These are phyloP conservation scores for Panthera tigris DNA, from an alignment of 2,113 vertebrate genomes.

Conservation along the genomic window DNA sequence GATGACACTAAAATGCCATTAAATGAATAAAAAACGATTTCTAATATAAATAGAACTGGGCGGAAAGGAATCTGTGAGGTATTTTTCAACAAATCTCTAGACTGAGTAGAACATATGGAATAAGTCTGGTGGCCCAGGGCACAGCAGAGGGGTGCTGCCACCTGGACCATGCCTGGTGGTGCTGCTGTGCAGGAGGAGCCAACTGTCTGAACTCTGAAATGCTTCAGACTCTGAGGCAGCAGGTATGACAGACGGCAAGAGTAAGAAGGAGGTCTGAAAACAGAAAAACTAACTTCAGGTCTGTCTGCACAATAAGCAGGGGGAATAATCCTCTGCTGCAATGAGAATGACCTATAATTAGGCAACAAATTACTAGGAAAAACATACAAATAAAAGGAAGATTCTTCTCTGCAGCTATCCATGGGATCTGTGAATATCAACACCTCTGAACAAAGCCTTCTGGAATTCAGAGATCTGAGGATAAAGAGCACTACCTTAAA, in stretches of 20 bases:
- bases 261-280: neutral
- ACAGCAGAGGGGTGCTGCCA: neutral
- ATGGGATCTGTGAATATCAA: neutral
- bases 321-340: neutral
- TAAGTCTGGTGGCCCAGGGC: neutral
- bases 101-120: neutral
- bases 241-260: neutral
- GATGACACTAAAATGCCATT: neutral
- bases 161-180: neutral
- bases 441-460: neutral
- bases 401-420: neutral
- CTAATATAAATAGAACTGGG: neutral
- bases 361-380: neutral
- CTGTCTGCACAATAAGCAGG: neutral
- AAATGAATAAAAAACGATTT: neutral
- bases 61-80: slow-evolving; percentile 23
- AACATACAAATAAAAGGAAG: neutral
- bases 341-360: neutral
- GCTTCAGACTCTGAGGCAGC: neutral
- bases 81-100: neutral
- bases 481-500: neutral
- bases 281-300: neutral
- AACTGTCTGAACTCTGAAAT: neutral
- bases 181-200: neutral
- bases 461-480: slow-evolving; percentile 7